Conservation (phyloP, 1,140 invertebrate genomes). For the Polypedilum pembai region DNA sequence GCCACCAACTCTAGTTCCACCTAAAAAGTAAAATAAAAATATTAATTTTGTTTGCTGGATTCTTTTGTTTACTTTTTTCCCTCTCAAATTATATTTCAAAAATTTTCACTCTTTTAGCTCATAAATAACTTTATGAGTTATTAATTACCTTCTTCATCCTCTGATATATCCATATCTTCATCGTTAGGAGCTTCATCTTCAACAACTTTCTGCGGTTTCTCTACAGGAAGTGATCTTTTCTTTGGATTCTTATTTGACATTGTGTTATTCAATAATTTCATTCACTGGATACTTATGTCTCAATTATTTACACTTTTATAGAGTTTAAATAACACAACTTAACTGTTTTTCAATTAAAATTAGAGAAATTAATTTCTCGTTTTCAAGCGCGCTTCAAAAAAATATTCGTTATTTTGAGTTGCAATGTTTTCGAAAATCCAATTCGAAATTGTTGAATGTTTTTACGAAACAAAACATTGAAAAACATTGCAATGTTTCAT, state of each 20-base stretch:
- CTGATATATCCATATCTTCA: constrained; percentile 21
- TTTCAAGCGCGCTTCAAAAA: neutral
- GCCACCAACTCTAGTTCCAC: constrained; percentile 57
- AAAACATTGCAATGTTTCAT: too few relatives aligned
- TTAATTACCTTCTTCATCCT: constrained; percentile 21
- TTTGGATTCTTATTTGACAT: neutral
- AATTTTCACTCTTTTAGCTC: neutral
- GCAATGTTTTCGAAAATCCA: neutral
- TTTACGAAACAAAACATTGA: too few relatives aligned
- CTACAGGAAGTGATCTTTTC: neutral
- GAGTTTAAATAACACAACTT: neutral
- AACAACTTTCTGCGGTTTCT: neutral
- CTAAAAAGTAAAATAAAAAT: constrained; percentile 34
- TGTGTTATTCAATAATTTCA: neutral
- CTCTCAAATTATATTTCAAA: neutral
- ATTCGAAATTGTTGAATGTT: neutral
- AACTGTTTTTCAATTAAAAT: neutral
- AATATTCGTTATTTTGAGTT: neutral
- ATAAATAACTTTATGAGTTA: neutral
- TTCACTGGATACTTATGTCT: neutral
- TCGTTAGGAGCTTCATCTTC: neutral
- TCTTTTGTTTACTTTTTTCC: neutral
- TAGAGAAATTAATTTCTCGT: neutral
- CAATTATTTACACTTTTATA: neutral
- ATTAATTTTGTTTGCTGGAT: neutral